Evolutionary conservation across 2,113 vertebrate species (phyloP), one percentile per base, ranked within the genome.

Genomic region (Mormoops blainvillei): DNA sequence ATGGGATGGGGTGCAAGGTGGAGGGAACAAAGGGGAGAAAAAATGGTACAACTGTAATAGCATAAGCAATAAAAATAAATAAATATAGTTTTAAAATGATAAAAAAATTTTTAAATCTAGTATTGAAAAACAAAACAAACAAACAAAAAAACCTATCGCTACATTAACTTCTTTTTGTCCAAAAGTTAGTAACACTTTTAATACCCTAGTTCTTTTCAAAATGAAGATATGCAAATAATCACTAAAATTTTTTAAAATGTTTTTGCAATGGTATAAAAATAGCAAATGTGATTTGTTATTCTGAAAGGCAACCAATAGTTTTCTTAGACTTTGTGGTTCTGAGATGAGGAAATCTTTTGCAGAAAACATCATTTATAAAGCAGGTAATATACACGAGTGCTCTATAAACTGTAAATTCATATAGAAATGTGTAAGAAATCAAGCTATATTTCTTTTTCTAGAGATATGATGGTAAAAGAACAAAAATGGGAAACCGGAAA

Each of bases 161-260:
- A 48, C 41, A 96, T 93, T 24, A 96, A 82, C 54, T 92, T 97
- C 36, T 86, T 94, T 94, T 89, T 91, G 1, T 81, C 48, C 67
- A 41, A 41, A 86, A 73, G 48, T 65, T 91, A 91, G 38, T 76
- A 82, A 9, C 20, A 67, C 13, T 76, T 56, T 19, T 86, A 54
- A 94, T 7, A 45, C 3, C 14, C 81, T 28, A n/a, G 33, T 1
- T 58, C 2, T 78, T 28, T 94, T 87, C 8, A 92, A 91, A 92
- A 20, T 58, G 87, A 89, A 94, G 24, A 24, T 19, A 70, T 15
- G 5, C 52, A 5, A 14, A 81, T n/a, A 86, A 5, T 4, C 19
- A 63, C 31, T 87, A 78, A 41, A 88, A 86, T 94, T 12, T 54
- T 71, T 96, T 38, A 70, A 76, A 82, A 65, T 77, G 19, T 86